Evolutionary conservation across 2,888 invertebrate genomes (phyloP).

Genomic region (Andrena bicolor): DNA sequence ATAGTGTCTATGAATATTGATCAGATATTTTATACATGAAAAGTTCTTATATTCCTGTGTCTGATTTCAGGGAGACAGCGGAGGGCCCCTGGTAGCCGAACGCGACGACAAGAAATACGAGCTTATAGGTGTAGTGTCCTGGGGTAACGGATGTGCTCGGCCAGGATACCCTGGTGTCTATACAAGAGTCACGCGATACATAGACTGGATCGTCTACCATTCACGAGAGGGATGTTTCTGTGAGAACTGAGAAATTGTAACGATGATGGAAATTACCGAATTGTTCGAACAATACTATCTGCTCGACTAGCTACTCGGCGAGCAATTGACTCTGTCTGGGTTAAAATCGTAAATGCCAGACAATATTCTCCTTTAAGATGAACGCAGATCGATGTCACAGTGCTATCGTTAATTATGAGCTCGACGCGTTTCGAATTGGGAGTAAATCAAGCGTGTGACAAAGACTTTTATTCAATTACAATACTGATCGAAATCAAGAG

Average conservation of each 20-base stretch:
- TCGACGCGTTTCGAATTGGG: neutral
- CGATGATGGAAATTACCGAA: neutral
- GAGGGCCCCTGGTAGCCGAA: slow-evolving; percentile 91
- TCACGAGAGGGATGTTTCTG: slow-evolving; percentile 94
- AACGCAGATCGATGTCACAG: neutral
- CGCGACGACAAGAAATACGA: slow-evolving; percentile 91
- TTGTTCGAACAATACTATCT: neutral
- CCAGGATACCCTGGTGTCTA: slow-evolving; percentile 95
- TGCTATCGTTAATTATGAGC: neutral
- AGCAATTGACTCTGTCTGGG: neutral
- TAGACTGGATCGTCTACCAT: slow-evolving; percentile 93
- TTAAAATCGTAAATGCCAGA: neutral
- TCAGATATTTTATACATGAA: neutral
- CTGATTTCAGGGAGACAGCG: slow-evolving; percentile 90
- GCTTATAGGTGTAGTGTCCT: slow-evolving; percentile 94
- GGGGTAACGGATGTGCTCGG: slow-evolving; percentile 96
- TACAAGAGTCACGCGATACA: slow-evolving; percentile 92
- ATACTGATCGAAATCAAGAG: neutral
- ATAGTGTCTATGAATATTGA: no score
- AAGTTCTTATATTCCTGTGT: neutral
- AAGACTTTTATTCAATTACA: neutral
- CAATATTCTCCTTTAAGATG: neutral
- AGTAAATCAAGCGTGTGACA: neutral
- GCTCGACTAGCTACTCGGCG: neutral
- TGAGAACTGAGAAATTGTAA: slow-evolving; percentile 80